Percentiles rank a stretch among this genome's conserved stretches.
Conservation (phyloP, 1,140 invertebrate species). For the Pseudomyrmex dendroicus region DNA sequence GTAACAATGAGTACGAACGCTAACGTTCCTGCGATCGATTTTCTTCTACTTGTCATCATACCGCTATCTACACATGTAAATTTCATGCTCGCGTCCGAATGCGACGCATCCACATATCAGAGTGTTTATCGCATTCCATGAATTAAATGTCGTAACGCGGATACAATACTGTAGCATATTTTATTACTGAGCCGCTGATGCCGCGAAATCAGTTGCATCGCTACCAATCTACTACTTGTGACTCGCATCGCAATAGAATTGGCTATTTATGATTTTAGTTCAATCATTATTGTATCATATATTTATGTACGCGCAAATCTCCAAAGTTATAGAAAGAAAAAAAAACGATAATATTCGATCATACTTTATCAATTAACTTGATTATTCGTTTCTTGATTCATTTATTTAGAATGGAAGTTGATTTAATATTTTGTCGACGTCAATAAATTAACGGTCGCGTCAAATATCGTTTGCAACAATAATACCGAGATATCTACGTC, state of each 20-base stretch:
- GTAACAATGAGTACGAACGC: neutral
- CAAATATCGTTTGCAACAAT: slow-evolving; percentile 23
- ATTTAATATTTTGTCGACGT: slow-evolving; percentile 40
- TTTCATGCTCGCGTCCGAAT: slow-evolving; percentile 44
- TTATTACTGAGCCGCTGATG: slow-evolving; percentile 46
- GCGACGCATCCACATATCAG: slow-evolving; percentile 59
- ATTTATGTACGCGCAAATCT: neutral
- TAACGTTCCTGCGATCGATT: slow-evolving; percentile 8
- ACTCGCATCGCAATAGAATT: slow-evolving; percentile 6
- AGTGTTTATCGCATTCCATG: slow-evolving; percentile 65
- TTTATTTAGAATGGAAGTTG: slow-evolving; percentile 26
- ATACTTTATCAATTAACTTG: slow-evolving; percentile 18
- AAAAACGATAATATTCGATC: neutral
- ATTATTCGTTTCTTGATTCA: slow-evolving; percentile 22
- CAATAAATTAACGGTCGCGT: slow-evolving; percentile 34
- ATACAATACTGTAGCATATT: slow-evolving; percentile 67
- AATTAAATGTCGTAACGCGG: slow-evolving; percentile 67
- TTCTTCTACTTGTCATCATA: slow-evolving; percentile 5
- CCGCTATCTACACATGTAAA: slow-evolving; percentile 40
- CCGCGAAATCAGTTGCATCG: slow-evolving; percentile 41
- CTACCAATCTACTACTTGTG: neutral
- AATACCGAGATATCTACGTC: slow-evolving; percentile 15
- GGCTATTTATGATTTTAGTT: neutral
- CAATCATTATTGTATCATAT: neutral
- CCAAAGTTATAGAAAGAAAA: neutral